Conservation (phyloP, 2,888 invertebrate genomes). For the Adelognathus sp. region DNA sequence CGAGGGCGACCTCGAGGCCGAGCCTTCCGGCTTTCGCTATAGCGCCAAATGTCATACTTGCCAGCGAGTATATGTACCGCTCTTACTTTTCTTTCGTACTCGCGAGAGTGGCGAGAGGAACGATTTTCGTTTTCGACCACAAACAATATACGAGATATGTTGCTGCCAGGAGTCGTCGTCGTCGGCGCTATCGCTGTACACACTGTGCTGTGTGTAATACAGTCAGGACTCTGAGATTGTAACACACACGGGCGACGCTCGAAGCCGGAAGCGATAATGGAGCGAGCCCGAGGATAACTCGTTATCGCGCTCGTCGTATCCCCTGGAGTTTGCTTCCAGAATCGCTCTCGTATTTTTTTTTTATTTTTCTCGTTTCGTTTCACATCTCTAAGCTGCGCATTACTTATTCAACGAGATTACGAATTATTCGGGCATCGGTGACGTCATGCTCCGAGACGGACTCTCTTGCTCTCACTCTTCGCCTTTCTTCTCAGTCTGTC, state of each 20-base stretch:
- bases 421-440: slow-evolving; percentile 54
- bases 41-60: slow-evolving; percentile 70
- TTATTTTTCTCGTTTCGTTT: neutral
- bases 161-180: slow-evolving; percentile 39
- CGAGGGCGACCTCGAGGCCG: slow-evolving; percentile 45
- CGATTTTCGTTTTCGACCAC: neutral
- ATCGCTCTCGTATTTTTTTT: neutral
- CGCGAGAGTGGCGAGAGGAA: slow-evolving; percentile 9
- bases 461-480: slow-evolving; percentile 20
- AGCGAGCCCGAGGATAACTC: slow-evolving; percentile 47
- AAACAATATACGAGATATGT: no score
- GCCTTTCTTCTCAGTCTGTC: slow-evolving; percentile 42
- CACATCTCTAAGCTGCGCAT: no score
- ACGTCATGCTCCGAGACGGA: slow-evolving; percentile 65
- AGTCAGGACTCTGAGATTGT: slow-evolving; percentile 29
- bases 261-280: slow-evolving; percentile 56
- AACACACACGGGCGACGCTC: slow-evolving; percentile 12
- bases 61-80: slow-evolving; percentile 42
- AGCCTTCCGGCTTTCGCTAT: slow-evolving; percentile 73
- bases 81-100: no score
- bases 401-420: no score
- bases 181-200: slow-evolving; percentile 28
- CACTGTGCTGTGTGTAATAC: neutral
- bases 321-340: neutral
- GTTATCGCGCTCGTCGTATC: slow-evolving; percentile 39